Percentiles rank a stretch among this genome's conserved stretches.
These are phyloP conservation scores for Galerucella nymphaeae DNA, from an alignment of 2,888 invertebrate species.

Conservation along the genomic window DNA sequence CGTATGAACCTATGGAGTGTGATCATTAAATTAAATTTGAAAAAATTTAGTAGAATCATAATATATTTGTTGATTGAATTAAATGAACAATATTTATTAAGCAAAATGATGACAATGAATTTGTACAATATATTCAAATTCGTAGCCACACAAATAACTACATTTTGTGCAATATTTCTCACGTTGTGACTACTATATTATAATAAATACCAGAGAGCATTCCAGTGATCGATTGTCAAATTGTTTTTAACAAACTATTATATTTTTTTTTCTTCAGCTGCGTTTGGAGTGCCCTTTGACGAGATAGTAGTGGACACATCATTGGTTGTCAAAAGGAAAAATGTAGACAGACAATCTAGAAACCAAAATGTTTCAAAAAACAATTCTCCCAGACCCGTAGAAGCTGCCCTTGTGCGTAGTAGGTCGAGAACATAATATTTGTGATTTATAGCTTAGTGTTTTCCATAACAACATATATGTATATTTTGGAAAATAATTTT, in stretches of 20 bases:
- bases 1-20: too few species aligned
- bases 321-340: conserved; percentile 50
- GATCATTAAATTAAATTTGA: too few species aligned
- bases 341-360: conserved; percentile 45
- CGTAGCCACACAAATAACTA: too few species aligned
- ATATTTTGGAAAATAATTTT: not conserved
- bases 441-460: not conserved
- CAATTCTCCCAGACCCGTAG: not conserved
- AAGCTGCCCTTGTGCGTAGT: not conserved
- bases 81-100: too few species aligned
- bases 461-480: not conserved
- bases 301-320: conserved; percentile 52
- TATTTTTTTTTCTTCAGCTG: conserved; percentile 38
- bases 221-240: too few species aligned
- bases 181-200: too few species aligned
- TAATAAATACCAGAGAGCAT: too few species aligned
- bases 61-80: too few species aligned
- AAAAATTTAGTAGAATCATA: too few species aligned
- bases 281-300: conserved; percentile 51
- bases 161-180: too few species aligned
- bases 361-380: conserved; percentile 33
- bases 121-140: too few species aligned
- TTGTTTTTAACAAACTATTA: not conserved
- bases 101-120: too few species aligned
- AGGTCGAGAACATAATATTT: not conserved